phyloP scores from a whole-genome alignment of 2,888 invertebrate genomes.

The Philaethria dido region DNA sequence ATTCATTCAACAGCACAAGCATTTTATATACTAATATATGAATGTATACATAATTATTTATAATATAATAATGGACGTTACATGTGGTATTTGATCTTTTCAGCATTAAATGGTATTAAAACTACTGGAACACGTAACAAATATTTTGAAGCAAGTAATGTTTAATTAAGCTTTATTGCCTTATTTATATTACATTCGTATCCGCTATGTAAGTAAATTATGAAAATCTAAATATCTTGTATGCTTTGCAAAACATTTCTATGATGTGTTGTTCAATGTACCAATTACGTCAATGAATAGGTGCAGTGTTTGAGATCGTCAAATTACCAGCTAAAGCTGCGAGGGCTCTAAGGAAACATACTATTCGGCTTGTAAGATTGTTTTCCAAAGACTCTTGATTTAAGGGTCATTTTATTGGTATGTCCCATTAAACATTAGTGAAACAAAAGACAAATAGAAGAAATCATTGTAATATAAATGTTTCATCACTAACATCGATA shows the following conservation, averaged over 20 bases:
- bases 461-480: background rate
- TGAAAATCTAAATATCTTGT: too few relatives aligned
- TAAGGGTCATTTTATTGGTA: slow-evolving; percentile 12
- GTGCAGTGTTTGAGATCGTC: slow-evolving; percentile 32
- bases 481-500: background rate
- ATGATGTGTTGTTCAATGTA: background rate
- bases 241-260: background rate
- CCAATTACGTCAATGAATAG: slow-evolving; percentile 29
- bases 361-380: slow-evolving; percentile 53
- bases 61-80: too few relatives aligned
- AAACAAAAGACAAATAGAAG: background rate
- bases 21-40: too few relatives aligned
- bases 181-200: too few relatives aligned
- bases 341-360: slow-evolving; percentile 52
- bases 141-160: too few relatives aligned
- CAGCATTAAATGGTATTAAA: too few relatives aligned
- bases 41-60: too few relatives aligned
- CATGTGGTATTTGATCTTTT: too few relatives aligned
- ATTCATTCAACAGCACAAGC: too few relatives aligned
- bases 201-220: too few relatives aligned
- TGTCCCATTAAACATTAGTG: background rate
- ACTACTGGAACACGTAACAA: too few relatives aligned
- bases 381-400: slow-evolving; percentile 51
- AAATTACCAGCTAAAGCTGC: slow-evolving; percentile 52
- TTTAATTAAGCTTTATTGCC: too few relatives aligned